Percentiles rank a stretch among this genome's conserved stretches.
Conservation (phyloP, 1,140 invertebrate genomes). For the Zaprionus camerounensis region DNA sequence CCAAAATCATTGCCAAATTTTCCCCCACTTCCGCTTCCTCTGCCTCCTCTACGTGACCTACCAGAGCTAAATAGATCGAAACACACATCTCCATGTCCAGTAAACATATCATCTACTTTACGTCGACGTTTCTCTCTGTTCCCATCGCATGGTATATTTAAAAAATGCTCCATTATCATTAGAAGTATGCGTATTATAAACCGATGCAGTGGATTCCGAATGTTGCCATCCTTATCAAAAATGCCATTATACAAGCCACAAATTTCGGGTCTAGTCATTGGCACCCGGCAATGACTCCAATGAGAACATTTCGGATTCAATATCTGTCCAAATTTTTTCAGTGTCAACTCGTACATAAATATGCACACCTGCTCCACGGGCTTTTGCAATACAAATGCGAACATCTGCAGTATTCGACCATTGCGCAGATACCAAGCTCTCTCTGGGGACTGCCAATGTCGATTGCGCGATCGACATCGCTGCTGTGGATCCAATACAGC, state of each 20-base stretch:
- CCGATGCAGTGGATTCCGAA: background rate
- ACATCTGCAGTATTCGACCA: background rate
- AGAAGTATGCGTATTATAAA: background rate
- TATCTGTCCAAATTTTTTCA: background rate
- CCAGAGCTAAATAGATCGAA: background rate
- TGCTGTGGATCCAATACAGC: background rate
- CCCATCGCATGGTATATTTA: background rate
- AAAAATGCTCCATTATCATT: background rate
- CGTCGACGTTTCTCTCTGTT: background rate
- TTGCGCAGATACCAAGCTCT: background rate
- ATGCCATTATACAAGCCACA: background rate
- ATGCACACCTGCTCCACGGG: background rate
- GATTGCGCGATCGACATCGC: background rate
- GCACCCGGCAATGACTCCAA: background rate
- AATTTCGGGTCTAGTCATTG: background rate
- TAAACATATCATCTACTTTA: background rate
- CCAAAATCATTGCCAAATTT: background rate
- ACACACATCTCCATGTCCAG: background rate
- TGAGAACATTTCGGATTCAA: background rate
- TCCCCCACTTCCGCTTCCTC: background rate
- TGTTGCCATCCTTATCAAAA: background rate
- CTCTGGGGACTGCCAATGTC: background rate
- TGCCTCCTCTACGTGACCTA: background rate
- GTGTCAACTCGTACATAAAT: background rate
- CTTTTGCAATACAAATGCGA: background rate